Evolutionary conservation across 1,140 invertebrate genomes (phyloP), one percentile per base, ranked within the genome.

Genomic region (Coelopa frigida): DNA sequence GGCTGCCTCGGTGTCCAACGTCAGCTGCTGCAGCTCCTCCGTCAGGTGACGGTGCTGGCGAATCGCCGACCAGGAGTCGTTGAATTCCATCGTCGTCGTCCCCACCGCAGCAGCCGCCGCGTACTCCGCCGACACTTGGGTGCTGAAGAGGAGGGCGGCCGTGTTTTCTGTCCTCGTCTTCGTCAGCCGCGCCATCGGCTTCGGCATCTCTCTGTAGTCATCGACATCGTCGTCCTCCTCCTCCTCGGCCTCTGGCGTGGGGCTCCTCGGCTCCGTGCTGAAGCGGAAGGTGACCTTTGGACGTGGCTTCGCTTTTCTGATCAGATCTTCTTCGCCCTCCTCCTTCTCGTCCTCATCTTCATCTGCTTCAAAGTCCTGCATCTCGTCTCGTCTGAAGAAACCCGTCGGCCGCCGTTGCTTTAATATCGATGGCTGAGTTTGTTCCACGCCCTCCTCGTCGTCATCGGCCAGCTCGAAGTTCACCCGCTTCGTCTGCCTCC

Each of bases 231-330:
- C 29, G 21, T 59, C 59, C 23, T 49, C 49, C 2, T 61, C 61
- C 1, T 4, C 14, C 3, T 41, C 24, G 21, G 33, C 44, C 20
- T 31, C 21, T 26, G 14, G n/a, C 12, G 18, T 8, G 31, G 15
- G 14, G 43, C 53, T 59, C 62, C 17, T 60, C 49, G 39, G 57
- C 17, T 60, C 49, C 38, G 57, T 62, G 0, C 57, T 60, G 23
- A 59, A 55, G 41, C 66, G 59, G 22, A 66, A 66, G 27, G 62
- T 58, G 5, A 66, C 62, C 18, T 55, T 60, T 1, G 53, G 46
- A 20, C 44, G 35, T 6, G 54, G 31, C 11, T 50, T 42, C 7
- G 47, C 43, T 36, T 15, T 42, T 22, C 18, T 46, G 18, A n/a
- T 17, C 8, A 22, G 44, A 17, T 31, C 46, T 37, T 29, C 35